phyloP scores from a whole-genome alignment of 2,888 invertebrate species.

The Lordiphosa fenestrarum region DNA sequence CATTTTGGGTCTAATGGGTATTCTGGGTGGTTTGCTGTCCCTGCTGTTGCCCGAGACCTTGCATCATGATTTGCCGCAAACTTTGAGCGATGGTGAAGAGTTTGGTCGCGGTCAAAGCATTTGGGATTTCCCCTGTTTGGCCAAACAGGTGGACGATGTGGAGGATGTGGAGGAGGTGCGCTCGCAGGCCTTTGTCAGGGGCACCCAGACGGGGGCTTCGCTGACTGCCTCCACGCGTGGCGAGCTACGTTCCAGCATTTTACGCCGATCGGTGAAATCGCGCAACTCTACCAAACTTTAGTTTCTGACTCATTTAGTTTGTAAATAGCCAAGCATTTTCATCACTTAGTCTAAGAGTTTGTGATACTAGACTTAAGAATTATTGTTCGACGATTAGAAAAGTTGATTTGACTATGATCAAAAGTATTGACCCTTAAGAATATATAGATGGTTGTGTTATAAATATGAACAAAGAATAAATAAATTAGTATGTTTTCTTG shows the following conservation, averaged over 20 bases:
- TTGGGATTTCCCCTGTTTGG: conserved; percentile 90
- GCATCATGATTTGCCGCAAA: conserved; percentile 92
- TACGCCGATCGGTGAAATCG: conserved; percentile 82
- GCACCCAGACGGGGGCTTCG: conserved; percentile 81
- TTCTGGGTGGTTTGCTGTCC: conserved; percentile 88
- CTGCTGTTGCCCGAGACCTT: conserved; percentile 92
- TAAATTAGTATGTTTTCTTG: too few species aligned
- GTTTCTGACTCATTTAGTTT: conserved; percentile 5
- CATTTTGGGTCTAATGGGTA: conserved; percentile 88
- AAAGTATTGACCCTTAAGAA: too few species aligned
- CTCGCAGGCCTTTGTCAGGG: conserved; percentile 75
- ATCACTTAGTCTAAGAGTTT: conserved; percentile 25
- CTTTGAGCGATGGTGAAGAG: conserved; percentile 91
- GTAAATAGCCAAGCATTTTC: conserved; percentile 33
- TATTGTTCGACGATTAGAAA: conserved; percentile 7
- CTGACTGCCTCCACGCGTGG: conserved; percentile 83
- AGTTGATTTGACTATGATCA: neutral
- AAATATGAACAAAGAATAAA: too few species aligned
- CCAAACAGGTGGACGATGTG: conserved; percentile 83
- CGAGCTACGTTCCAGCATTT: conserved; percentile 84
- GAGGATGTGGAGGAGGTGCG: conserved; percentile 68
- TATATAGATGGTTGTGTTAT: too few species aligned
- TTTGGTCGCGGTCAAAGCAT: conserved; percentile 90
- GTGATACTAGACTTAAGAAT: conserved; percentile 22
- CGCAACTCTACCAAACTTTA: conserved; percentile 79